Evolutionary conservation across 1,140 invertebrate genomes (phyloP).

Genomic region (Tetraneura akinire): DNA sequence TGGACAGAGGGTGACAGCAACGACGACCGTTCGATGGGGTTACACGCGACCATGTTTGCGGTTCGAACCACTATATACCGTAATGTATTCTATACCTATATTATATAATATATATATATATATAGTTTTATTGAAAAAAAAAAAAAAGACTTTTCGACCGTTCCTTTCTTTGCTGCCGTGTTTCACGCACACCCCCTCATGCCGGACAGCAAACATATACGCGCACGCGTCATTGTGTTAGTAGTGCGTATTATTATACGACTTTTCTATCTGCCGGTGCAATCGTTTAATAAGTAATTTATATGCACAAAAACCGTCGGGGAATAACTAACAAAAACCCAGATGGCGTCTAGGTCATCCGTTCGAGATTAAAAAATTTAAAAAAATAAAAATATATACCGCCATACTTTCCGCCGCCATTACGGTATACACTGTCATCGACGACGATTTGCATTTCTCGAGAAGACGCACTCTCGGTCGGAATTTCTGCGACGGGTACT

Average conservation of each 20-base stretch:
- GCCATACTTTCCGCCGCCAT: neutral
- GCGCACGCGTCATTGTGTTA: no score
- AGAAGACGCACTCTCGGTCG: neutral
- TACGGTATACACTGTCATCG: no score
- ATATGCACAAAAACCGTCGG: slow-evolving; percentile 35
- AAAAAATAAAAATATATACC: slow-evolving; percentile 8
- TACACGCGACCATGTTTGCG: neutral
- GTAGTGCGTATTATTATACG: neutral
- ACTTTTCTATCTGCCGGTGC: slow-evolving; percentile 20
- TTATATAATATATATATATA: no score
- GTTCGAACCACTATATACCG: neutral
- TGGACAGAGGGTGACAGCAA: neutral
- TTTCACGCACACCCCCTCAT: no score
- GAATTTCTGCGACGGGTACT: no score
- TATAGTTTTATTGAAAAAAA: no score
- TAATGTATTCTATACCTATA: no score
- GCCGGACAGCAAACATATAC: no score
- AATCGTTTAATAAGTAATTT: slow-evolving; percentile 49
- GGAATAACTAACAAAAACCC: slow-evolving; percentile 38
- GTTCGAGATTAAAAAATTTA: slow-evolving; percentile 32
- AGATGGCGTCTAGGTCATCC: slow-evolving; percentile 33
- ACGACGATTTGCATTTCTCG: slow-evolving; percentile 21
- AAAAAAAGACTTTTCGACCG: no score
- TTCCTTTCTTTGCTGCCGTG: no score
- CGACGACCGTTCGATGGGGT: slow-evolving; percentile 9